These are phyloP conservation scores for Semotilus atromaculatus DNA, from an alignment of 2,797 vertebrate species.

Conservation along the genomic window DNA sequence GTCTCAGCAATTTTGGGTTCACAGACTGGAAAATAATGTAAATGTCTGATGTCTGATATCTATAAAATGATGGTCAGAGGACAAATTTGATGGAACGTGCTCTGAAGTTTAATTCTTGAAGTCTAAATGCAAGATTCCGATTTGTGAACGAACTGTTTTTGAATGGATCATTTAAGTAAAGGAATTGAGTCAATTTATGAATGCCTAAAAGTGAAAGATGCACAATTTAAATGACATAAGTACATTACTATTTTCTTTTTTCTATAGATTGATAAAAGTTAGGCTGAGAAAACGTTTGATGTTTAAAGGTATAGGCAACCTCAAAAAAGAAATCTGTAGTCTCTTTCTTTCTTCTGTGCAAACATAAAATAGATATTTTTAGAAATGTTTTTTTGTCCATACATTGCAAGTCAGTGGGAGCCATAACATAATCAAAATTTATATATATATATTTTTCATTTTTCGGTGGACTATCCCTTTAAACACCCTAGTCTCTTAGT, in stretches of 20 bases:
- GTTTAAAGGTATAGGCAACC: neutral
- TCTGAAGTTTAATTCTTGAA: neutral
- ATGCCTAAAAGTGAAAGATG: neutral
- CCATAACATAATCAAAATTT: neutral
- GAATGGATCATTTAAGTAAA: neutral
- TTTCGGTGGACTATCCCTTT: neutral
- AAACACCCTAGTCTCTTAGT: neutral
- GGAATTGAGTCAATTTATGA: neutral
- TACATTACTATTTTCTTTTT: neutral
- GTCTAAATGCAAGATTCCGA: neutral
- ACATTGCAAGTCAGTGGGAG: neutral
- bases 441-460: neutral
- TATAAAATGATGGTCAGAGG: conserved; percentile 42
- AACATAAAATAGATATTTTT: neutral
- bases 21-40: conserved; percentile 45
- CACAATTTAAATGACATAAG: neutral
- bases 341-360: neutral
- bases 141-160: neutral
- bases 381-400: neutral
- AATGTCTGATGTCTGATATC: conserved; percentile 37
- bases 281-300: neutral
- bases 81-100: neutral
- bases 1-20: conserved; percentile 41
- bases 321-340: too few relatives aligned
- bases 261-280: neutral